Percentiles rank a stretch among this genome's conserved stretches.
These are phyloP conservation scores for Heliconius himera DNA, from an alignment of 1,140 invertebrate species.

Conservation along the genomic window DNA sequence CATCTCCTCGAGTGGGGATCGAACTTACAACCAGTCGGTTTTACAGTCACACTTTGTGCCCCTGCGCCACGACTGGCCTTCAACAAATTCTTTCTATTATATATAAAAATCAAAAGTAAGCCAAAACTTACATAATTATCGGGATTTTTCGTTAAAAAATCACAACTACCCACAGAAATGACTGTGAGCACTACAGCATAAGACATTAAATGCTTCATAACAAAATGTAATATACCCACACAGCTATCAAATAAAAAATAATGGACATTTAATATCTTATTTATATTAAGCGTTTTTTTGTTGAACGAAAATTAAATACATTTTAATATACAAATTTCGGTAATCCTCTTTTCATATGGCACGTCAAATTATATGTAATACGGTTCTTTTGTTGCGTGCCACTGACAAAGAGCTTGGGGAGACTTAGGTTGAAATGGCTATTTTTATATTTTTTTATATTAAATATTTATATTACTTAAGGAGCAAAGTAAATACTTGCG, in stretches of 20 bases:
- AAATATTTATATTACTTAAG: not conserved
- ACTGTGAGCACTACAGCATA: not conserved
- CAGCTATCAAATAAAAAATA: constrained; percentile 17
- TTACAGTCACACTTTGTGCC: too few species aligned
- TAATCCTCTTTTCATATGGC: constrained; percentile 18
- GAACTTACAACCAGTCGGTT: too few species aligned
- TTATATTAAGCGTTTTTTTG: constrained; percentile 38
- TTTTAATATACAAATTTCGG: constrained; percentile 41
- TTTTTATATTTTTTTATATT: not conserved
- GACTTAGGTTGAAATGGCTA: not conserved
- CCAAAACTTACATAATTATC: constrained; percentile 48
- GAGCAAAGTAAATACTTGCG: not conserved
- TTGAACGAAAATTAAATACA: constrained; percentile 47
- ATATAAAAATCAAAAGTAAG: too few species aligned
- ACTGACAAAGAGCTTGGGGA: not conserved
- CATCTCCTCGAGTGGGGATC: too few species aligned
- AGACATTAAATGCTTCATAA: not conserved
- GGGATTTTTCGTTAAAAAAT: constrained; percentile 45
- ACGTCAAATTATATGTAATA: not conserved
- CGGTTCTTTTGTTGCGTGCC: not conserved
- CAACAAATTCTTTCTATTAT: too few species aligned
- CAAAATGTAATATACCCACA: not conserved
- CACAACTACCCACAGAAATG: not conserved
- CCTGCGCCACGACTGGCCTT: too few species aligned
- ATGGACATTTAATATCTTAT: constrained; percentile 47